Base-by-base conservation (phyloP, 2,113 vertebrate genomes). In the Pycnonotus jocosus region DNA sequence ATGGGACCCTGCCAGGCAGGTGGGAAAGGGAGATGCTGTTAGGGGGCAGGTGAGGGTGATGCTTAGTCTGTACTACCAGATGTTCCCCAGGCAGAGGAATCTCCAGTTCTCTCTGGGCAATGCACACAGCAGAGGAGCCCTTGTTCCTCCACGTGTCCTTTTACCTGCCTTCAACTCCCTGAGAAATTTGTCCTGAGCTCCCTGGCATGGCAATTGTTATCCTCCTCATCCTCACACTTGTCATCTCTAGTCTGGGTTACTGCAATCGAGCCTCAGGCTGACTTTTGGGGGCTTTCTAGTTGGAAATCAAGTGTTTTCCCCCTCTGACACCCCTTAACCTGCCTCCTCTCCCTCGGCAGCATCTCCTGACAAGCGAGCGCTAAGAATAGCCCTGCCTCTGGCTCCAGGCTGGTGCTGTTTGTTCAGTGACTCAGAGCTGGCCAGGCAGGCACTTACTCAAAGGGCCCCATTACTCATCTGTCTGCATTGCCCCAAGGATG, bases 341-440 rank as follows among this genome's bases (percentile, higher is more conserved):
- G 50, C 58, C 60, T 70, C 57, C 12, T 87, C 68, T 92, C 70
- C 51, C 74, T 88, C 22, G 0, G 84, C 81, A 93, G 77, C 86
- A 93, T 86, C 96, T 91, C 85, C 79, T 92, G 89, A 87, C 3
- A 18, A 68, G 38, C 3, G 0, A 82, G 71, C 0, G 58, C 93
- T 95, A 93, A 96, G 96, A 97, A 95, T 89, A 97, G 93, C 80
- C 90, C 60, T 81, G 87, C 68, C 7, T 15, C 81, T 6, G 82
- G 95, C 97, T 97, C 94, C 97, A 82, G 91, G 73, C 92, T 81
- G 91, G 65, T 86, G 88, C 82, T 95, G 95, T 95, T 96, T 96
- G 91, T 73, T 94, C 76, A 94, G 89, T 96, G 97, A 97, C 85
- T 96, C 97, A 96, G 91, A 95, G 86, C 92, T 96, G 95, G 93